These are phyloP conservation scores for Venturia canescens DNA, from an alignment of 1,140 invertebrate genomes.

Conservation along the genomic window DNA sequence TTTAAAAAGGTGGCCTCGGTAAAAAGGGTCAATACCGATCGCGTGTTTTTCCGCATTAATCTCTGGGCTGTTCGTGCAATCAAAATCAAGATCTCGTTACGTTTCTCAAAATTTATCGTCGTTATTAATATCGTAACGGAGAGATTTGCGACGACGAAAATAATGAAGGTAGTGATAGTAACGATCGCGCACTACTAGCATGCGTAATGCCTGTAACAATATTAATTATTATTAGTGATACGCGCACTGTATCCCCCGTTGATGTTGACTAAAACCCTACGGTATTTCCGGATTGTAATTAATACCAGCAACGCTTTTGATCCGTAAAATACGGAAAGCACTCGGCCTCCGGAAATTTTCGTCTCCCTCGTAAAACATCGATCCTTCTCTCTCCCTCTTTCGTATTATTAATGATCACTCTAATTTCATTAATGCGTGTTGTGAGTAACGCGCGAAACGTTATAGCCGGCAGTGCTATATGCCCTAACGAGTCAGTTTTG, in stretches of 20 bases:
- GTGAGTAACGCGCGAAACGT: slow-evolving; percentile 35
- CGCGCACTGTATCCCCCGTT: not conserved
- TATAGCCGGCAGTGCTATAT: slow-evolving; percentile 13
- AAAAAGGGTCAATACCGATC: no score
- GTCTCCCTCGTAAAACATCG: not conserved
- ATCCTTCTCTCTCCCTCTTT: slow-evolving; percentile 28
- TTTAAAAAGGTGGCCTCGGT: no score
- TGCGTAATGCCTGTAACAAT: not conserved
- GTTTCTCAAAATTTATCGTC: no score
- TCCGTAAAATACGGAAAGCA: not conserved
- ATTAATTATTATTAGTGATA: slow-evolving; percentile 26
- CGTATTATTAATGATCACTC: slow-evolving; percentile 49
- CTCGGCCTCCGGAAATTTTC: not conserved
- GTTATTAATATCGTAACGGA: no score
- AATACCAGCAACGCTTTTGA: slow-evolving; percentile 25
- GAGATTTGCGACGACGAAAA: no score
- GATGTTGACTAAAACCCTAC: no score
- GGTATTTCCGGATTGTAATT: slow-evolving; percentile 14
- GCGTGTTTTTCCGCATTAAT: no score
- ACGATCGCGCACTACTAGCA: no score
- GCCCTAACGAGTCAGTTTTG: not conserved
- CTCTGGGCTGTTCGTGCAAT: no score
- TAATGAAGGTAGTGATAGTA: no score
- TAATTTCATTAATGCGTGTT: slow-evolving; percentile 51
- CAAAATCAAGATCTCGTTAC: no score